Conservation (phyloP, 2,113 vertebrate species). For the Sinosuthora webbiana region DNA sequence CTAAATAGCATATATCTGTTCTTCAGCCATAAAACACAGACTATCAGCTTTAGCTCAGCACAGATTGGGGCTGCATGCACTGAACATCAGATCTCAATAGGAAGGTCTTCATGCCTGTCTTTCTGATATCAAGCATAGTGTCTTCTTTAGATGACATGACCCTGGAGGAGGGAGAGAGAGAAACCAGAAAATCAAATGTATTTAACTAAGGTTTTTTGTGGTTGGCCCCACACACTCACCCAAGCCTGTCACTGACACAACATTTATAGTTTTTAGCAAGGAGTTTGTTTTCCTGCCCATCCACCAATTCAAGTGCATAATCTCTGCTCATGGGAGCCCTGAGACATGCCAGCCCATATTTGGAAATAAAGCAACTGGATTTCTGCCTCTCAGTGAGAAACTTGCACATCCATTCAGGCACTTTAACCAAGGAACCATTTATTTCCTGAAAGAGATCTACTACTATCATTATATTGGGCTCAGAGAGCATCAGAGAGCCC, state of each 20-base stretch:
- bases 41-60: conserved; percentile 56
- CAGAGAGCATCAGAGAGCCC: neutral
- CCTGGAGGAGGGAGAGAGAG: conserved; percentile 15
- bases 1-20: conserved; percentile 68
- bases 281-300: neutral
- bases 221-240: neutral
- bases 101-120: conserved; percentile 49
- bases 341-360: conserved; percentile 38
- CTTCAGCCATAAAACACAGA: conserved; percentile 55
- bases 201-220: neutral
- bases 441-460: neutral
- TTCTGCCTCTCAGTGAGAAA: conserved; percentile 1
- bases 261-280: neutral
- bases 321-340: neutral
- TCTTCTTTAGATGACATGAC: conserved; percentile 46
- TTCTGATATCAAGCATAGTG: conserved; percentile 8
- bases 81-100: conserved; percentile 39
- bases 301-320: neutral
- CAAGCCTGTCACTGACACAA: neutral
- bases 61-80: conserved; percentile 63
- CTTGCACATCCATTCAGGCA: neutral
- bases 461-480: neutral
- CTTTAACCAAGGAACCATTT: neutral
- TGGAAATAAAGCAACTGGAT: conserved; percentile 34
- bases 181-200: neutral